phyloP scores from a whole-genome alignment of 2,888 invertebrate species.

The Andrena bucephala region DNA sequence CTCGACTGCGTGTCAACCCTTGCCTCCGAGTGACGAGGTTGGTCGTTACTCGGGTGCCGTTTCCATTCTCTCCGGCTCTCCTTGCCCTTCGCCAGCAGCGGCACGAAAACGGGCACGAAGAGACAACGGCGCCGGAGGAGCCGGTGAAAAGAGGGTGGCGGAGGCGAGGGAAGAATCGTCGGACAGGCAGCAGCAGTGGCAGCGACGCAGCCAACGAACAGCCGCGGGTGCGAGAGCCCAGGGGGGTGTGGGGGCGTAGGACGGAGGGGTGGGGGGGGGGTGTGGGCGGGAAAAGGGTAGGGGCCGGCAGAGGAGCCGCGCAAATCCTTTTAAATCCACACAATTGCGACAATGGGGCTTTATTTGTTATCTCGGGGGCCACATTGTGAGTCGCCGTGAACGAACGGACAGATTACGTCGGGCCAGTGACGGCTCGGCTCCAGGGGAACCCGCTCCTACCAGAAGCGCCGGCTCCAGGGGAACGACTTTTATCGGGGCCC shows the following conservation, averaged over 20 bases:
- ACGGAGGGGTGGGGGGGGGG: background rate
- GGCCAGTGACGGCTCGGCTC: slow-evolving; percentile 83
- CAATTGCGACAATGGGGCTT: slow-evolving; percentile 86
- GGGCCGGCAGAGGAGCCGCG: slow-evolving; percentile 74
- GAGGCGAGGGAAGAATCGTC: slow-evolving; percentile 43
- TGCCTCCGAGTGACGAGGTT: no score
- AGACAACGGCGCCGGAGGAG: slow-evolving; percentile 24
- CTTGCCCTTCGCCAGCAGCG: background rate
- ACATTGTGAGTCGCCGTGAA: slow-evolving; percentile 85
- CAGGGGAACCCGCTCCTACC: slow-evolving; percentile 78
- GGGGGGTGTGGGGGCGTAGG: slow-evolving; percentile 2
- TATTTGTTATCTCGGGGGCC: slow-evolving; percentile 86
- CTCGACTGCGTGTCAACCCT: no score
- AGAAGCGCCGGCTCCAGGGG: slow-evolving; percentile 71
- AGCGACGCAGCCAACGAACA: slow-evolving; percentile 50
- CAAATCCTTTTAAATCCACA: slow-evolving; percentile 86
- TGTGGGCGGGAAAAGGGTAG: slow-evolving; percentile 46
- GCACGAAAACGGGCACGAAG: slow-evolving; percentile 19
- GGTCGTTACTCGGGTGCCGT: slow-evolving; percentile 28
- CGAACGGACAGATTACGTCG: slow-evolving; percentile 85
- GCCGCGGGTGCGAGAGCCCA: slow-evolving; percentile 49
- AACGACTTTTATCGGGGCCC: slow-evolving; percentile 80
- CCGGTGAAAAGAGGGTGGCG: slow-evolving; percentile 46
- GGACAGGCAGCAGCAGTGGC: slow-evolving; percentile 60
- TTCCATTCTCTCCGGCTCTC: slow-evolving; percentile 14